phyloP scores from a whole-genome alignment of 1,140 invertebrate genomes.

The Drosophila navojoa region DNA sequence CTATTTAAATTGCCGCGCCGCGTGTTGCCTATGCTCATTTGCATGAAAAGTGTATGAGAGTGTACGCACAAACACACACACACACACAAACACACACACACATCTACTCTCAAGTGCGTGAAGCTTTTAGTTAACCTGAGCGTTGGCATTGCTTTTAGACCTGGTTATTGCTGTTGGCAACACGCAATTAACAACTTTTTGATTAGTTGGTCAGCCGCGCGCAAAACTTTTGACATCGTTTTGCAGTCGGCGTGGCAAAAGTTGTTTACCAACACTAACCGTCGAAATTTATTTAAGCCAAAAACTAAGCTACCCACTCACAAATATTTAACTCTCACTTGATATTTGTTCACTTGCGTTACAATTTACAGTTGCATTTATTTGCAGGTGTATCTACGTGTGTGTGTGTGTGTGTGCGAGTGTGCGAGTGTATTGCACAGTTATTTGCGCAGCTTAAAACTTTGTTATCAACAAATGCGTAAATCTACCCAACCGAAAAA shows the following conservation, averaged over 20 bases:
- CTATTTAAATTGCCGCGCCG: slow-evolving; percentile 49
- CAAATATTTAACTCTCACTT: background rate
- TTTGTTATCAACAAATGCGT: slow-evolving; percentile 81
- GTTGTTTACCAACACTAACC: slow-evolving; percentile 50
- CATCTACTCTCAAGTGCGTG: slow-evolving; percentile 8
- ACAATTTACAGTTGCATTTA: slow-evolving; percentile 32
- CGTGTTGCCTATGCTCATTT: slow-evolving; percentile 32
- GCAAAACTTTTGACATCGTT: slow-evolving; percentile 69
- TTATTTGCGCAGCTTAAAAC: slow-evolving; percentile 74
- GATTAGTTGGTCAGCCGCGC: slow-evolving; percentile 73
- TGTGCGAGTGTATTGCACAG: slow-evolving; percentile 53
- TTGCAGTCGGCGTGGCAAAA: slow-evolving; percentile 47
- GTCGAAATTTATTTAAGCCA: slow-evolving; percentile 53
- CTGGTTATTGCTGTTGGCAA: slow-evolving; percentile 60
- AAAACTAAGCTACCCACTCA: slow-evolving; percentile 38
- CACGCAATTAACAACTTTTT: slow-evolving; percentile 74
- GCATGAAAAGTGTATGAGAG: slow-evolving; percentile 29
- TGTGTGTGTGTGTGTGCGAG: slow-evolving; percentile 24
- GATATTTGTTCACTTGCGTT: slow-evolving; percentile 24
- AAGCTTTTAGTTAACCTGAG: background rate
- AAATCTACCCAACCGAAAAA: slow-evolving; percentile 66
- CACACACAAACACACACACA: background rate
- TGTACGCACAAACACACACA: background rate
- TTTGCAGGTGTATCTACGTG: slow-evolving; percentile 5
- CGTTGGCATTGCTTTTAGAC: background rate